Evolutionary conservation across 2,888 invertebrate genomes (phyloP), one percentile per base, ranked within the genome.

Genomic region (Ichneumoninae sp.): DNA sequence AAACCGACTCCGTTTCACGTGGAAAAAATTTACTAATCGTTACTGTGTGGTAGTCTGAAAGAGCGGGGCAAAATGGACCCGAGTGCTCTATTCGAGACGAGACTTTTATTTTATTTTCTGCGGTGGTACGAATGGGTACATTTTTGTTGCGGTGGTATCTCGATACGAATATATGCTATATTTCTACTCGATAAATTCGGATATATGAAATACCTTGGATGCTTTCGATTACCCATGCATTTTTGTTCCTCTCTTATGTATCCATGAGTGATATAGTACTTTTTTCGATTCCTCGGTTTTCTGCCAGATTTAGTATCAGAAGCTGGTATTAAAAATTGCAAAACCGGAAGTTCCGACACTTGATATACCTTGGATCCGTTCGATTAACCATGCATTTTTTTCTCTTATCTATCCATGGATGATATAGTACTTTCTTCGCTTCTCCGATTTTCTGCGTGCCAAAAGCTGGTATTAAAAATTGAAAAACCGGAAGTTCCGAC

Each of bases 361-460:
- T 40, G 7, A 8, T 10, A 10, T 33, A 40, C 0, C 40, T 40
- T 10, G 3, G 40, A 10, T 40, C 3, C 10, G 40, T 10, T 47
- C 16, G 16, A 44, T 44, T 44, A 10, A 44, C 13, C 44, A 44
- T 44, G 16, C 13, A 47, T 47, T 47, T 47, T 47, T 47, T 47
- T 4, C 10, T 47, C 16, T 16, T 3, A 47, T 47, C 16, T 16
- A 16, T 47, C 44, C 16, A 47, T 16, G 44, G 3, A 16, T 16
- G 3, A 47, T 47, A 47, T 4, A 4, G 0, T 47, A 47, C 16
- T 47, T 47, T 16, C 63, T 74, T 60, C 65, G 36, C 76, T 8
- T 54, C 79, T 50, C 60, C 7, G 66, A 60, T 50, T 44, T 75
- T 52, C 60, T 52, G 16, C 71, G 76, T 80, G 81, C 86, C 54